These are phyloP conservation scores for Sphaerophoria taeniata DNA, from an alignment of 2,888 invertebrate genomes.

Conservation along the genomic window DNA sequence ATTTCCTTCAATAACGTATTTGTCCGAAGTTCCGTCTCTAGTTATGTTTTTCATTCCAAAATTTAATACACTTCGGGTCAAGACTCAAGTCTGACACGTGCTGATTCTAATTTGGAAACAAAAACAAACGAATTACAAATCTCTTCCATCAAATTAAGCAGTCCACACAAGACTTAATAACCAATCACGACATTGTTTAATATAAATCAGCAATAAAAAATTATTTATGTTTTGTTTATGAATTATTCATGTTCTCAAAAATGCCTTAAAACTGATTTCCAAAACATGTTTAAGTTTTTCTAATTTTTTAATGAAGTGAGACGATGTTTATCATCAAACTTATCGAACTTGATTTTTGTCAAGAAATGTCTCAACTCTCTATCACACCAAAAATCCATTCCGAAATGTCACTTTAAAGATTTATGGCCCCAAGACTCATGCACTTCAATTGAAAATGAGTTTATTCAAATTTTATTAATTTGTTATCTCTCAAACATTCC, in stretches of 20 bases:
- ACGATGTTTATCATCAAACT: constrained; percentile 13
- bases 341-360: constrained; percentile 16
- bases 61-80: too few species aligned
- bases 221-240: neutral
- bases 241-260: neutral
- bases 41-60: too few species aligned
- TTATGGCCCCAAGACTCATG: constrained; percentile 23
- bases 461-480: constrained; percentile 36
- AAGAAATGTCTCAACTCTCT: constrained; percentile 24
- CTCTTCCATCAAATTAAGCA: too few species aligned
- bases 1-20: too few species aligned
- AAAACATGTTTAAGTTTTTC: neutral
- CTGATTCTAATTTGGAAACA: too few species aligned
- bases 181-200: too few species aligned
- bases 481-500: constrained; percentile 41
- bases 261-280: neutral
- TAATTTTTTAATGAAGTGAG: constrained; percentile 32
- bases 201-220: too few species aligned
- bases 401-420: constrained; percentile 21
- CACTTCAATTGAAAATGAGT: constrained; percentile 17
- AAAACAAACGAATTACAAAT: too few species aligned
- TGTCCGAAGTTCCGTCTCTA: too few species aligned
- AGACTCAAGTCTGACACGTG: too few species aligned
- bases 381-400: constrained; percentile 19
- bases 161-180: too few species aligned